Evolutionary conservation across 2,113 vertebrate genomes (phyloP).

Genomic region (Scytalopus superciliaris): DNA sequence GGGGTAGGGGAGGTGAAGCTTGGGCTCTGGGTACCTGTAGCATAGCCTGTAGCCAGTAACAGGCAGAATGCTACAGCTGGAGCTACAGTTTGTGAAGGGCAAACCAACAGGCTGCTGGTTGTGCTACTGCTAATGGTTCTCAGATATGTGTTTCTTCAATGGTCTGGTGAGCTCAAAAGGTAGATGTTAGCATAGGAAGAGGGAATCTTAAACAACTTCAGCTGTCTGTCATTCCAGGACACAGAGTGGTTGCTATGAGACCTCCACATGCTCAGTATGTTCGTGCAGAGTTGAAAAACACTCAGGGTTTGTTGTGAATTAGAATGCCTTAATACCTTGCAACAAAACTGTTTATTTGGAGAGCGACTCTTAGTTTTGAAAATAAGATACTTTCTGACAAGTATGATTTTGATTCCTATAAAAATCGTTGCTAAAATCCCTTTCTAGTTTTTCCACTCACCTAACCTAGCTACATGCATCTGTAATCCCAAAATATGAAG

Average conservation of each 20-base stretch:
- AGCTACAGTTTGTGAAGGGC: background rate
- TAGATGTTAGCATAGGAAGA: background rate
- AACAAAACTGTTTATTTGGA: background rate
- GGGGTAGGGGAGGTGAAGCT: background rate
- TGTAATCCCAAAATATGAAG: background rate
- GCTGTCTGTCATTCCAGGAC: background rate
- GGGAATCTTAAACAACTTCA: background rate
- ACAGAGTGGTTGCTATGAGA: background rate
- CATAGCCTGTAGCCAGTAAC: background rate
- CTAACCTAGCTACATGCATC: background rate
- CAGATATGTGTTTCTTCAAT: fast-evolving
- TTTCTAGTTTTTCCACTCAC: background rate
- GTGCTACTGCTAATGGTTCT: background rate
- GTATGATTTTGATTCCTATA: background rate
- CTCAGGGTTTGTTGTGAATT: background rate
- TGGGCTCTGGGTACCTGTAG: too few relatives aligned
- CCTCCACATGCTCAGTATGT: background rate
- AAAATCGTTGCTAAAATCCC: background rate
- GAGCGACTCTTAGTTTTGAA: background rate
- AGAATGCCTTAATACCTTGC: fast-evolving
- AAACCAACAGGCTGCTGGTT: background rate
- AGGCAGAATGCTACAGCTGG: background rate
- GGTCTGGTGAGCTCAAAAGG: background rate
- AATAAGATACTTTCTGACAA: background rate
- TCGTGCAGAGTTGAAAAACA: background rate